Conservation (phyloP, 2,113 vertebrate genomes). For the Tonatia bakeri region DNA sequence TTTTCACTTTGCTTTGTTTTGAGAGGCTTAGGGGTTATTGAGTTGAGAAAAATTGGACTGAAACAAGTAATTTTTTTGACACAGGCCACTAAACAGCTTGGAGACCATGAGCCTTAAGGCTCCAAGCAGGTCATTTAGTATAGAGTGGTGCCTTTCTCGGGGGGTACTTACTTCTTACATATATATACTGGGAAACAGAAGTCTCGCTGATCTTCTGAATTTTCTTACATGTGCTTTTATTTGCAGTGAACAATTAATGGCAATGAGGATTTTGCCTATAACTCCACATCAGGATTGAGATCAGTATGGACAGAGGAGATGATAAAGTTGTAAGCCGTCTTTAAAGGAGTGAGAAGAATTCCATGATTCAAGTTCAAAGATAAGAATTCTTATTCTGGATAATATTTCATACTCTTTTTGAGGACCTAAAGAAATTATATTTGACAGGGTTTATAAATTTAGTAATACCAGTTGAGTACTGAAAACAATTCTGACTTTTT, state of each 20-base stretch:
- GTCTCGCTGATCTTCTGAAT: not conserved
- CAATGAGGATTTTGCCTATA: not conserved
- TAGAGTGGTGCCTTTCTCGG: not conserved
- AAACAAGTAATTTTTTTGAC: slow-evolving; percentile 72
- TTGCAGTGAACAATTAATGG: not conserved
- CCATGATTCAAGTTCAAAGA: not conserved
- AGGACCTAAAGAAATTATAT: not conserved
- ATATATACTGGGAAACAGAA: not conserved
- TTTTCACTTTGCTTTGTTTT: slow-evolving; percentile 73
- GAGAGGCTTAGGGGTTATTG: slow-evolving; percentile 65
- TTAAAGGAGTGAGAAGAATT: not conserved
- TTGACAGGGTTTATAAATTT: not conserved
- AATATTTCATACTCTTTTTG: not conserved
- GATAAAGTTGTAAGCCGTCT: not conserved
- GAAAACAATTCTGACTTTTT: not conserved
- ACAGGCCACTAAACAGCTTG: slow-evolving; percentile 67
- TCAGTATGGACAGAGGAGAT: not conserved
- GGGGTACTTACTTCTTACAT: not conserved
- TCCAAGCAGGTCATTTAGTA: slow-evolving; percentile 40
- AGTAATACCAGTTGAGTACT: not conserved
- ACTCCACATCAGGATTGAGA: not conserved
- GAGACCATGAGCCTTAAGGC: slow-evolving; percentile 40
- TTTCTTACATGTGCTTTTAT: not conserved
- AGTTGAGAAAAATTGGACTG: slow-evolving; percentile 69
- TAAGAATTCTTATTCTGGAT: not conserved